Evolutionary conservation across 1,140 invertebrate genomes (phyloP).

Genomic region (Odontomachus brunneus): DNA sequence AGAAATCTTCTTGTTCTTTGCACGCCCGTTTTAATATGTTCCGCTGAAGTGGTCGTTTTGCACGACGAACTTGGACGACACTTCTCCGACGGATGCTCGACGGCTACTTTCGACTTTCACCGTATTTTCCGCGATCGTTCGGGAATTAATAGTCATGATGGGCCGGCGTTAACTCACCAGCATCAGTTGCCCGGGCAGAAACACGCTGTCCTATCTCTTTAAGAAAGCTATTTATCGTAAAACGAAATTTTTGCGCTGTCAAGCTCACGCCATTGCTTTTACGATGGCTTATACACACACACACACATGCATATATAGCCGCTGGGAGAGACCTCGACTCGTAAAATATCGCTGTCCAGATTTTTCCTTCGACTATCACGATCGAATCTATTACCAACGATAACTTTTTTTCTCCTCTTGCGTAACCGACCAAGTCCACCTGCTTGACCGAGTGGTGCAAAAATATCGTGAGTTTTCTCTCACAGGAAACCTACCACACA

Average conservation of each 20-base stretch:
- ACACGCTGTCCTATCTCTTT: constrained; percentile 17
- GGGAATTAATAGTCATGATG: not conserved
- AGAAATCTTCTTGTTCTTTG: not conserved
- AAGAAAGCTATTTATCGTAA: constrained; percentile 48
- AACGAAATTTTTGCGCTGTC: constrained; percentile 42
- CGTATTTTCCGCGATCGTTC: not conserved
- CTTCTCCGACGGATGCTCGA: not conserved
- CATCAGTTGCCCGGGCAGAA: not conserved
- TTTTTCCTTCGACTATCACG: constrained; percentile 13
- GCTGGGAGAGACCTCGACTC: not conserved
- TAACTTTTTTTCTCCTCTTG: constrained; percentile 12
- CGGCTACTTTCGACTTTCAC: too few relatives aligned
- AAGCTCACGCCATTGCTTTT: constrained; percentile 31
- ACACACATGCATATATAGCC: not conserved
- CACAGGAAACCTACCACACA: not conserved
- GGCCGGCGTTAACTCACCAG: not conserved
- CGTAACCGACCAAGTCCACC: not conserved
- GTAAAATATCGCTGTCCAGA: constrained; percentile 43
- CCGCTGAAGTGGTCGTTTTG: not conserved
- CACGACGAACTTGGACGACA: too few relatives aligned
- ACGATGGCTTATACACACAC: not conserved
- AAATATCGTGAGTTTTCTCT: not conserved
- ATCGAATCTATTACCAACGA: constrained; percentile 30
- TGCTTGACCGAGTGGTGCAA: not conserved
- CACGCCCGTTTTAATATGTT: too few relatives aligned